A percentile compares a stretch with the other conserved stretches of the same genome.
phyloP scores from a whole-genome alignment of 2,888 invertebrate genomes.

The Dasysyrphus tricinctus region DNA sequence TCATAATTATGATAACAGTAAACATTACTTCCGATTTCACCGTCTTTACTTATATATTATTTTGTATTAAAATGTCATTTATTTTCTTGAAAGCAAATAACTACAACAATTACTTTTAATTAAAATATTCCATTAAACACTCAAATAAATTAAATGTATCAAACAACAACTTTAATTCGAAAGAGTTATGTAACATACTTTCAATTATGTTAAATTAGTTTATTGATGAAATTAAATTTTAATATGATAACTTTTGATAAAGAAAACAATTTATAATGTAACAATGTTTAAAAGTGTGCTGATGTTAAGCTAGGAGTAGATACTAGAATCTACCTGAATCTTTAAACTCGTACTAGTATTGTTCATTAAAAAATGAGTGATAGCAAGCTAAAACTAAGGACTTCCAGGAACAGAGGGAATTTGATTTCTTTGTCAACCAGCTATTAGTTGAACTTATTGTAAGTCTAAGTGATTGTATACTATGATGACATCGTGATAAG shows the following conservation, averaged over 20 bases:
- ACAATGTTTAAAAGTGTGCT: too few species aligned
- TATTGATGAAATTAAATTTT: background rate
- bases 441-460: too few species aligned
- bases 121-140: conserved; percentile 12
- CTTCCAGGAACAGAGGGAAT: too few species aligned
- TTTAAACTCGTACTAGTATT: too few species aligned
- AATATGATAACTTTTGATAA: background rate
- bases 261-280: background rate
- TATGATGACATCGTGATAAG: too few species aligned
- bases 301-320: too few species aligned
- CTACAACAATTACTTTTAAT: background rate
- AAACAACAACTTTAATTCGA: background rate
- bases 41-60: background rate
- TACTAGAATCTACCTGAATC: too few species aligned
- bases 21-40: background rate
- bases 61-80: background rate
- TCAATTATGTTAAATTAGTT: background rate
- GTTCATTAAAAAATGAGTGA: too few species aligned
- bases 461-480: too few species aligned
- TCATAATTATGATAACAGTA: background rate
- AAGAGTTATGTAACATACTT: background rate
- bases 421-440: too few species aligned
- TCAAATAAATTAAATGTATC: background rate
- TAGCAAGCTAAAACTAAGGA: too few species aligned
- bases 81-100: background rate